Conservation (phyloP, 1,140 invertebrate species). For the Cataglyphis hispanica region DNA sequence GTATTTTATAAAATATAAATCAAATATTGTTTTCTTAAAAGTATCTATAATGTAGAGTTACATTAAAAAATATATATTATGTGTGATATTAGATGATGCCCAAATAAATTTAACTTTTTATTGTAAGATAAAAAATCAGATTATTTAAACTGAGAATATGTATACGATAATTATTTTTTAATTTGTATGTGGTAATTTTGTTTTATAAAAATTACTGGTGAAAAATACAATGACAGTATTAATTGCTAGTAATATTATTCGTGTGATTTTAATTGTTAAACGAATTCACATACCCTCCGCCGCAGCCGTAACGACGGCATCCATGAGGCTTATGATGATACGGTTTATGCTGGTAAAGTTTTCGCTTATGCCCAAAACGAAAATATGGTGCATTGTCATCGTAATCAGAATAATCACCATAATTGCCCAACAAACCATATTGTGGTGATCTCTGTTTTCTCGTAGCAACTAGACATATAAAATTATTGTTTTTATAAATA, state of each 20-base stretch:
- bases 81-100: neutral
- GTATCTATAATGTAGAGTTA: no score
- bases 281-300: slow-evolving; percentile 53
- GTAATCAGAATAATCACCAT: slow-evolving; percentile 50
- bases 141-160: no score
- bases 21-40: no score
- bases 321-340: slow-evolving; percentile 47
- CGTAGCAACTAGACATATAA: neutral
- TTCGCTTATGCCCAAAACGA: slow-evolving; percentile 41
- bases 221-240: neutral
- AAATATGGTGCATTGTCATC: slow-evolving; percentile 3
- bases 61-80: neutral
- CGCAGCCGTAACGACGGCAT: slow-evolving; percentile 70
- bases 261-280: neutral
- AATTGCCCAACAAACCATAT: slow-evolving; percentile 48
- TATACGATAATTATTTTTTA: no score
- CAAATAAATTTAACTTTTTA: neutral
- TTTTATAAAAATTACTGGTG: neutral
- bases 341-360: slow-evolving; percentile 12
- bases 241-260: neutral
- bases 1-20: no score
- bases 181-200: no score
- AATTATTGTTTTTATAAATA: neutral
- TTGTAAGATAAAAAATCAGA: no score
- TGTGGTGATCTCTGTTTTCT: slow-evolving; percentile 70